phyloP scores from a whole-genome alignment of 2,113 vertebrate species.

The Cheirogaleus medius region DNA sequence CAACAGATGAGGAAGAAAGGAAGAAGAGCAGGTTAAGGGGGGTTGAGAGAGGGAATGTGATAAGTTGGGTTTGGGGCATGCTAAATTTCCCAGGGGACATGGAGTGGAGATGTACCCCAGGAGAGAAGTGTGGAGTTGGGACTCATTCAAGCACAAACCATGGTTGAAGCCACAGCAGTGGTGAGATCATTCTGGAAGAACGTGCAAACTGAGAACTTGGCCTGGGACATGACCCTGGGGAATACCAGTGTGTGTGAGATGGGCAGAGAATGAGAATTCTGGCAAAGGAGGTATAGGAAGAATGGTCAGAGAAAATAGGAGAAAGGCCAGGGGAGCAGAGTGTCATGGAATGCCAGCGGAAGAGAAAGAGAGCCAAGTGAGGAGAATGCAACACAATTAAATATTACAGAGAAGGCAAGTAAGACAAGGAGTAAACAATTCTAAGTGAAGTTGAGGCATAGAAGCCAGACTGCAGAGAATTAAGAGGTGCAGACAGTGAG shows the following conservation, averaged over 20 bases:
- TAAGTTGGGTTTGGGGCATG: background rate
- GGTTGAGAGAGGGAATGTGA: background rate
- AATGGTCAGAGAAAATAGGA: conserved; percentile 24
- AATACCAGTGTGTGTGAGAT: background rate
- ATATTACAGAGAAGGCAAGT: background rate
- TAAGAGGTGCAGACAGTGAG: background rate
- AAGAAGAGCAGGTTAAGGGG: background rate
- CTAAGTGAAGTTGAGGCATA: background rate
- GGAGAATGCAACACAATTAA: background rate
- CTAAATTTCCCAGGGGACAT: background rate
- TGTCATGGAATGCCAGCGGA: background rate
- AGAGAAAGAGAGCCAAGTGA: background rate
- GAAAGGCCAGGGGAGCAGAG: background rate
- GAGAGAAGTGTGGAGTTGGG: conserved; percentile 11
- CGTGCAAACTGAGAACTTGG: background rate
- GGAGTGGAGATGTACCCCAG: background rate
- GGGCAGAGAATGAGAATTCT: conserved; percentile 19
- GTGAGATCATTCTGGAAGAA: conserved; percentile 41
- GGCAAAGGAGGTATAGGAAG: background rate
- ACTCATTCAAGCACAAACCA: conserved; percentile 11
- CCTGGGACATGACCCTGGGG: background rate
- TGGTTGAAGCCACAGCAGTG: background rate
- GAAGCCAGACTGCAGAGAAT: background rate
- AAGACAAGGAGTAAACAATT: background rate
- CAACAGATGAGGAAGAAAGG: background rate